A percentile compares a stretch with the other conserved stretches of the same genome.
Evolutionary conservation across 1,140 invertebrate genomes (phyloP).

Genomic region (Zaprionus taronus): DNA sequence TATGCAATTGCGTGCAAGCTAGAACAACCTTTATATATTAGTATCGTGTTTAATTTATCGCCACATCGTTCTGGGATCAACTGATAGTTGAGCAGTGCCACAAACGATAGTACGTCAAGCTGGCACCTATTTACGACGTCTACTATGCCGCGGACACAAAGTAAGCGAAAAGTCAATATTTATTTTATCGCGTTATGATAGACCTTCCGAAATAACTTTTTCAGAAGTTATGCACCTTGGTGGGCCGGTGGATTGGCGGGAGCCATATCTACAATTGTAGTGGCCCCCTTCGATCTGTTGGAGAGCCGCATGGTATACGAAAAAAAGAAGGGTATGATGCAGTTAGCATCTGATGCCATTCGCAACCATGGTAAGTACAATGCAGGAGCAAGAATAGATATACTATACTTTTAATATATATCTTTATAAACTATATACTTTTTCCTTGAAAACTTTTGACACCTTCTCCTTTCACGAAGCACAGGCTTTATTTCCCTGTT

Average conservation of each 20-base stretch:
- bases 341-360: neutral
- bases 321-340: slow-evolving; percentile 8
- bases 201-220: neutral
- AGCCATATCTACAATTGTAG: slow-evolving; percentile 25
- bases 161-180: neutral
- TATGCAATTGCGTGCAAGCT: neutral
- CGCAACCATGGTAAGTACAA: slow-evolving; percentile 34
- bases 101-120: neutral
- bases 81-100: neutral
- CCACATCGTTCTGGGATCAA: neutral
- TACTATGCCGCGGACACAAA: neutral
- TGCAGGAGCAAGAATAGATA: no score
- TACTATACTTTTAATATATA: no score
- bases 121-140: neutral
- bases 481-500: slow-evolving; percentile 56
- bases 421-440: no score
- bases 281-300: slow-evolving; percentile 56
- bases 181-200: no score
- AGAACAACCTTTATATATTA: neutral
- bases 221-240: slow-evolving; percentile 51
- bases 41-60: neutral
- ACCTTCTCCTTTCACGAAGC: neutral
- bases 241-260: slow-evolving; percentile 64
- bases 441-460: neutral
- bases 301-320: slow-evolving; percentile 59